A percentile compares a stretch with the other conserved stretches of the same genome.
Conservation (phyloP, 2,888 invertebrate species). For the Dryomyza anilis region DNA sequence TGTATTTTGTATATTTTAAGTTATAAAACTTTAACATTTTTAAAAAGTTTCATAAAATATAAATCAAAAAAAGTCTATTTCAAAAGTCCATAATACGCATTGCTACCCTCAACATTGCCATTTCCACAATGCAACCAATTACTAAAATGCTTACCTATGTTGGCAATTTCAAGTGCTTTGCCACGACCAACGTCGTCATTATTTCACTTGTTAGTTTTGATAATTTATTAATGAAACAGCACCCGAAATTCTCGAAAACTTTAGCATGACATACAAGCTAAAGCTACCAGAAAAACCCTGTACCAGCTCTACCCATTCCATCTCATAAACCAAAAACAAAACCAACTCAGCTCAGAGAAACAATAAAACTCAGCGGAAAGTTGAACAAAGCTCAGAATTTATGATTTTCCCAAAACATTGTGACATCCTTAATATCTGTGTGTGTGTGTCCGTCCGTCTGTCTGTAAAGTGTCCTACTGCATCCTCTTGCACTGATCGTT, state of each 20-base stretch:
- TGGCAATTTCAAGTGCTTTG: background rate
- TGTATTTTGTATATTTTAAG: no score
- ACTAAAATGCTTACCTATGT: background rate
- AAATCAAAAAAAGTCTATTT: no score
- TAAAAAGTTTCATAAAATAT: no score
- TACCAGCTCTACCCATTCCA: background rate
- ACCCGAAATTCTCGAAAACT: constrained; percentile 2
- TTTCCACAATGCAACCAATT: background rate
- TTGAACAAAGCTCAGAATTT: constrained; percentile 30
- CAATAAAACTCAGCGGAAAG: constrained; percentile 27
- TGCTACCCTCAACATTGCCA: background rate
- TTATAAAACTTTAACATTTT: no score
- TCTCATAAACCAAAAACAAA: background rate
- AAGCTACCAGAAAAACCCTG: no score
- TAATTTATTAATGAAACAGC: constrained; percentile 24
- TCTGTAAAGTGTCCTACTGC: background rate
- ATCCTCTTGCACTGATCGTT: background rate
- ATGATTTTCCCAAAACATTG: constrained; percentile 26
- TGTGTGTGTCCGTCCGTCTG: background rate
- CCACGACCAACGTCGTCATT: background rate
- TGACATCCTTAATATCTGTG: constrained; percentile 12
- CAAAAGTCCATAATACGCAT: no score
- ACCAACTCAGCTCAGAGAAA: no score
- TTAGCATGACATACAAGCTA: background rate
- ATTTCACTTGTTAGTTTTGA: constrained; percentile 8